Percentiles rank a stretch among this genome's conserved stretches.
Conservation (phyloP, 2,113 vertebrate genomes). For the Salvator merianae region DNA sequence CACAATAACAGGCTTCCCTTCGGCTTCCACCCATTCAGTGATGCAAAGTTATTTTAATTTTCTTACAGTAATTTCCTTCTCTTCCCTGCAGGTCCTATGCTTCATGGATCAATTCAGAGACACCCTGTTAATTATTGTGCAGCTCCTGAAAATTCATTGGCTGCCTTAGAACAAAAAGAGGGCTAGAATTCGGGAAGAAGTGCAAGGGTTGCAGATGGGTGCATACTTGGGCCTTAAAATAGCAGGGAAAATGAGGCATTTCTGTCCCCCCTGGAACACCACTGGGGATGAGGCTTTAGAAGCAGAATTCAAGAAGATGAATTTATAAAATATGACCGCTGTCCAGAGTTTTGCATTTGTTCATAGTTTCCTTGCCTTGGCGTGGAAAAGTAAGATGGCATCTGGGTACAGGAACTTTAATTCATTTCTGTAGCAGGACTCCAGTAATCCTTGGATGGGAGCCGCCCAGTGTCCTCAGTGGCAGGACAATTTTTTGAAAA, state of each 20-base stretch:
- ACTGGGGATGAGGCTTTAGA: no score
- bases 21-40: slow-evolving; percentile 6
- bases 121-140: slow-evolving; percentile 7
- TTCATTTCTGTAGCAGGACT: not conserved
- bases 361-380: no score
- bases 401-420: not conserved
- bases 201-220: not conserved
- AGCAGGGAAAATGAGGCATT: not conserved
- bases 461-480: no score
- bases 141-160: not conserved
- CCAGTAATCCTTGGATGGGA: no score
- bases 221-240: not conserved
- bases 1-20: not conserved
- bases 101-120: slow-evolving; percentile 16
- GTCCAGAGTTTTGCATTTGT: not conserved
- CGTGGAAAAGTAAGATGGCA: not conserved
- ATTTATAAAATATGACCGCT: not conserved
- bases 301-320: not conserved
- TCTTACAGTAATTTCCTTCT: not conserved
- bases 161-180: not conserved
- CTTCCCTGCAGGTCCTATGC: not conserved
- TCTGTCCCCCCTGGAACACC: not conserved
- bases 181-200: not conserved
- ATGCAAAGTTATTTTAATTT: slow-evolving; percentile 35
- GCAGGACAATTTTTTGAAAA: no score